These are phyloP conservation scores for Lydus trimaculatus DNA, from an alignment of 2,888 invertebrate species.

Conservation along the genomic window DNA sequence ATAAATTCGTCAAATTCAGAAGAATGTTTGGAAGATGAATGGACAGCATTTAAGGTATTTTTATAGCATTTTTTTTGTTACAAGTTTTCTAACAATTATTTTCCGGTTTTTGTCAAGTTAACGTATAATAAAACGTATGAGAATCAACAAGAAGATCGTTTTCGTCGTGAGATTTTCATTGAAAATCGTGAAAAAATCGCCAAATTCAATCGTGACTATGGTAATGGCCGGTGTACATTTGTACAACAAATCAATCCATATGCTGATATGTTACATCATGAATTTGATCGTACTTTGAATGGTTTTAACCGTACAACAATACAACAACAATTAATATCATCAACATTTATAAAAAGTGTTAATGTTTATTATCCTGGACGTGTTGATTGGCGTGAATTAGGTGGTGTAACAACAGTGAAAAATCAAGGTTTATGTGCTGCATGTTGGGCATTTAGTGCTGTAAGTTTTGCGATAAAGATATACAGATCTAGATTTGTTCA, in stretches of 20 bases:
- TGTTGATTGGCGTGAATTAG: conserved; percentile 57
- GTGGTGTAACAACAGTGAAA: conserved; percentile 55
- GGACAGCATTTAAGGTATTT: conserved; percentile 35
- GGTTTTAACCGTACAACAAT: conserved; percentile 61
- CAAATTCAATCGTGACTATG: conserved; percentile 53
- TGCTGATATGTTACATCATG: conserved; percentile 55
- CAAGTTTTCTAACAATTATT: conserved; percentile 2
- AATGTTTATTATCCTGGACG: conserved; percentile 53
- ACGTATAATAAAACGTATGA: conserved; percentile 54
- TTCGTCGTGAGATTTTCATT: conserved; percentile 55
- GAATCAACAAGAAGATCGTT: conserved; percentile 47
- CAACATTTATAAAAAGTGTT: conserved; percentile 53
- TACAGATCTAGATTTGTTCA: neutral
- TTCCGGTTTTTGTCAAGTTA: conserved; percentile 45
- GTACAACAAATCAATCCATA: conserved; percentile 54
- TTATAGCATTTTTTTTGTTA: conserved; percentile 10
- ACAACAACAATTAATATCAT: conserved; percentile 65
- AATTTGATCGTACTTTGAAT: conserved; percentile 53
- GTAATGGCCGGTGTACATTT: conserved; percentile 48
- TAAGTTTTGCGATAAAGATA: conserved; percentile 46
- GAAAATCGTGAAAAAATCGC: conserved; percentile 55
- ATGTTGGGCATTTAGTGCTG: conserved; percentile 59
- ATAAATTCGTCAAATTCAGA: conserved; percentile 14
- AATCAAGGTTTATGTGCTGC: conserved; percentile 55
- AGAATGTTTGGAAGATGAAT: conserved; percentile 28